Evolutionary conservation across 2,113 vertebrate genomes (phyloP).

Genomic region (Gymnocephalus cernua): DNA sequence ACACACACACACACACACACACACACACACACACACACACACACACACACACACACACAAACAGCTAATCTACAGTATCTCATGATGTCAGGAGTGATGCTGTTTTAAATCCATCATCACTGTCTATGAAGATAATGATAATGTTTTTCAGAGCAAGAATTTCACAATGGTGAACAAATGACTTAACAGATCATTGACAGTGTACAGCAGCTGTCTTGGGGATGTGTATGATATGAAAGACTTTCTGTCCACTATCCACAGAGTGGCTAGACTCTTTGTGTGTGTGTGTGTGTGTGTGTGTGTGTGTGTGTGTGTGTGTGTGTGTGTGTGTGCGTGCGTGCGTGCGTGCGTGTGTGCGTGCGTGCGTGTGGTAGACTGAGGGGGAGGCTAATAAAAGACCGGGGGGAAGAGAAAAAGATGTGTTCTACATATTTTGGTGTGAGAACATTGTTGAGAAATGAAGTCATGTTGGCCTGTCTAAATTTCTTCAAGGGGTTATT

Average conservation of each 20-base stretch:
- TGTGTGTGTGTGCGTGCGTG: constrained; percentile 3
- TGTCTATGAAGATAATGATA: constrained; percentile 15
- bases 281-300: constrained; percentile 3
- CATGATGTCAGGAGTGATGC: constrained; percentile 13
- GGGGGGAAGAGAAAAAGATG: not conserved
- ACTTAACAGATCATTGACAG: constrained; percentile 22
- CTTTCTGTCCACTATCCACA: not conserved
- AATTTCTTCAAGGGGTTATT: constrained; percentile 12
- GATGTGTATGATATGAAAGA: constrained; percentile 3
- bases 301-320: not conserved
- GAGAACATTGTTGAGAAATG: constrained; percentile 41
- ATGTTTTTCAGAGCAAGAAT: constrained; percentile 4
- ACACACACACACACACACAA: not conserved
- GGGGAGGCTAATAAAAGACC: no score
- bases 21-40: not conserved
- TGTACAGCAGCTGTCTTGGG: constrained; percentile 1
- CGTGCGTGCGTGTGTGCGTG: not conserved
- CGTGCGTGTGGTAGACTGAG: not conserved
- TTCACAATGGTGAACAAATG: constrained; percentile 1
- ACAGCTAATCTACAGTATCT: constrained; percentile 1
- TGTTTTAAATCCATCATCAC: constrained; percentile 52
- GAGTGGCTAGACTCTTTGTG: not conserved
- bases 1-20: not conserved
- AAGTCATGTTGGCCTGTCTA: constrained; percentile 22
- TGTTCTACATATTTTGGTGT: constrained; percentile 20